Percentiles rank a stretch among this genome's conserved stretches.
phyloP scores from a whole-genome alignment of 2,888 invertebrate species.

The Anoncus sp. region DNA sequence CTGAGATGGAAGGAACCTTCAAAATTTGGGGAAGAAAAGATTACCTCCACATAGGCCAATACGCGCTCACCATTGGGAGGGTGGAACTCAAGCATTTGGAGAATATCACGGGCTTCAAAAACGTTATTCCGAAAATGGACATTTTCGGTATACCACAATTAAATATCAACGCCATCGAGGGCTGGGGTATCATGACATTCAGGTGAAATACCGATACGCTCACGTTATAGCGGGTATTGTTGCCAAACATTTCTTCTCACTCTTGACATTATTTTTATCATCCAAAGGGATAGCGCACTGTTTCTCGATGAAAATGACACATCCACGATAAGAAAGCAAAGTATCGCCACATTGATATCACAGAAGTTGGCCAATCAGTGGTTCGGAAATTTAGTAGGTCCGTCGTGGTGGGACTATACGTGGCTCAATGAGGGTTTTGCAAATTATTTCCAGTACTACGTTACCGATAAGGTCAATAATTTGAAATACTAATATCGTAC shows the following conservation, averaged over 20 bases:
- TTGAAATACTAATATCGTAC: not conserved
- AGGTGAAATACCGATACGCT: constrained; percentile 81
- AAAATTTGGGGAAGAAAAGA: constrained; percentile 83
- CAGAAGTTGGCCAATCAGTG: constrained; percentile 86
- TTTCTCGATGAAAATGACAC: constrained; percentile 62
- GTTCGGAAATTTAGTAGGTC: constrained; percentile 83
- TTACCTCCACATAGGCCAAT: constrained; percentile 89
- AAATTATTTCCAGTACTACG: constrained; percentile 84
- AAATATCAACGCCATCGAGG: constrained; percentile 96
- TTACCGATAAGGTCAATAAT: constrained; percentile 74
- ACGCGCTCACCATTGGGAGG: constrained; percentile 91
- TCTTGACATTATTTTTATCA: not conserved
- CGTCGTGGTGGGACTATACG: constrained; percentile 81
- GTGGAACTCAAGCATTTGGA: constrained; percentile 89
- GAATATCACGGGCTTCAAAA: constrained; percentile 84
- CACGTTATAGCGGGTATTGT: not conserved
- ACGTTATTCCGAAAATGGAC: constrained; percentile 92
- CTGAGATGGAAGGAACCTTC: constrained; percentile 23
- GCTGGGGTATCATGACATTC: constrained; percentile 96
- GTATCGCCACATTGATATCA: constrained; percentile 78
- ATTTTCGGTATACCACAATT: constrained; percentile 97
- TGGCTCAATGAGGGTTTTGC: constrained; percentile 85
- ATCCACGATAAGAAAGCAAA: constrained; percentile 62
- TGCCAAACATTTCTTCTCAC: not conserved
- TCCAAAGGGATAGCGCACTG: constrained; percentile 71